Conservation (phyloP, 2,797 vertebrate genomes). For the Propithecus perrieri region DNA sequence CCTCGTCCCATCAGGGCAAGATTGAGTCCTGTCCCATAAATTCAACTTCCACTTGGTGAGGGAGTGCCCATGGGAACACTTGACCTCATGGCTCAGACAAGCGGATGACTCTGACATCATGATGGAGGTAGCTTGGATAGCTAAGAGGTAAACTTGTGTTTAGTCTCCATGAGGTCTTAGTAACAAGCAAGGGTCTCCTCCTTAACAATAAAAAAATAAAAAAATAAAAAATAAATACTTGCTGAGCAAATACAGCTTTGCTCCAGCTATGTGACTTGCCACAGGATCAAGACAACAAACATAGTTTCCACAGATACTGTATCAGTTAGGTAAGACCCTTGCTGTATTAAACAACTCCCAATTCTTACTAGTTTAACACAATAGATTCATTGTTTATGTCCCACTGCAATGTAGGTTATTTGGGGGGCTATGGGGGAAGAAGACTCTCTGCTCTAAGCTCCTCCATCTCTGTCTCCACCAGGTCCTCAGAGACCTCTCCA, state of each 20-base stretch:
- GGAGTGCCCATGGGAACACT: not conserved
- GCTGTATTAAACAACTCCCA: not conserved
- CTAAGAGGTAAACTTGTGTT: not conserved
- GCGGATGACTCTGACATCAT: not conserved
- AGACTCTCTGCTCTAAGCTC: not conserved
- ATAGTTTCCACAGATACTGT: not conserved
- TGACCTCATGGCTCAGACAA: not conserved
- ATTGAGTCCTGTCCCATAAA: not conserved
- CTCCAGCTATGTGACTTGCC: not conserved
- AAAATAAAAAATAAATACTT: not conserved
- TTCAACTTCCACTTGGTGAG: not conserved
- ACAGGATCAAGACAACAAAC: not conserved
- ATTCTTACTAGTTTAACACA: not conserved
- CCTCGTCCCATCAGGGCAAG: not conserved
- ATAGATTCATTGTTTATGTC: not conserved
- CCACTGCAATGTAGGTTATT: not conserved
- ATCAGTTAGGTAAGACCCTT: not conserved
- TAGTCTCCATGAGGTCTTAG: not conserved
- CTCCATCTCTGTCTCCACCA: not conserved
- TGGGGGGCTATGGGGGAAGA: not conserved
- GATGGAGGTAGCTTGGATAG: not conserved
- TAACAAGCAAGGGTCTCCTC: not conserved
- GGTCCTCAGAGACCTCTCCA: not conserved
- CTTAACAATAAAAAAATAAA: not conserved
- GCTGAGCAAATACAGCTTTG: not conserved